Evolutionary conservation across 1,140 invertebrate genomes (phyloP), one percentile per base, ranked within the genome.

Genomic region (Achatina immaculata): DNA sequence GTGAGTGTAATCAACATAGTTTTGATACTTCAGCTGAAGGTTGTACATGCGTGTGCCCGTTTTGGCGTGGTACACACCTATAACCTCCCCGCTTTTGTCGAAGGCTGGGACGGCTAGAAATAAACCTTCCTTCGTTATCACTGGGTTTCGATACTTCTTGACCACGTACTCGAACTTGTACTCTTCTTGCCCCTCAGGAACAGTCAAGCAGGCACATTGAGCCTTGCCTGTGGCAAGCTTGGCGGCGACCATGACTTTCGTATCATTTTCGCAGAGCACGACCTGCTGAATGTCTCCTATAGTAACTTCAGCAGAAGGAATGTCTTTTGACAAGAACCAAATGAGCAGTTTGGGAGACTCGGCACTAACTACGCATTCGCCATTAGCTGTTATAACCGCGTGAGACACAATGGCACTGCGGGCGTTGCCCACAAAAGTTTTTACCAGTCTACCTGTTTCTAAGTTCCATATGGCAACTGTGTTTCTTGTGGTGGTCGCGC

Each of bases 381-480:
- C 96, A 89, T 95, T 94, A 0, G 94, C 94, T 0, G 97, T 98
- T 40, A 99, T 95, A 9, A 88, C 82, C 21, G 90, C 88, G 85
- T 98, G 96, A 0, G 97, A 98, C 0, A 99, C 96, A 86, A 99
- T 99, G 11, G 97, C 96, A 0, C 97, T 97, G 6, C 98, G 93
- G 0, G 96, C 95, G 87, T 95, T 97, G 85, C 98, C 97, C 0
- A 97, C 96, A 31, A 99, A 92, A 89, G 96, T 96, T 7, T 95
- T 93, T 34, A 87, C 92, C 16, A 98, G 92, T 87, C 95, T 94
- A 0, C 97, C 97, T 0, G 94, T 95, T 80, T 95, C 93, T n/a
- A 98, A 93, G 89, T 98, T 95, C 98, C 98, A 99, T 19, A 99
- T 94, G 9, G 97, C 98, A 73, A 99, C 95, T 88, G 96, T 98